Base-by-base conservation (phyloP, 2,113 vertebrate genomes). In the Chaenogobius annularis region DNA sequence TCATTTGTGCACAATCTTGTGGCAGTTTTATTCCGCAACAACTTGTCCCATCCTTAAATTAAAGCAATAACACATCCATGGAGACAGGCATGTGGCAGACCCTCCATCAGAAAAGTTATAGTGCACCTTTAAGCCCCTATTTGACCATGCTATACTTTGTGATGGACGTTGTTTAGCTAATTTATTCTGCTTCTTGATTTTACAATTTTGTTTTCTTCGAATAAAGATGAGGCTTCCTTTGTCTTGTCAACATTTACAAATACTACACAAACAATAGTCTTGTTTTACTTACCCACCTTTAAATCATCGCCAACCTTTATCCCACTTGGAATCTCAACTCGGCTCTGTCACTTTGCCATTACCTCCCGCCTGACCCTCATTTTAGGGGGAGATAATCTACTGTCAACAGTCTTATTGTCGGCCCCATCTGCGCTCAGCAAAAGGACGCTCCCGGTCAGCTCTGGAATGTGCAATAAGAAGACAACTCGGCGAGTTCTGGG, bases 391-490 rank as follows among this genome's bases (percentile, higher is more conserved):
- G n/a, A 64, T 69, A 73, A 52, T 68, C 14, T 66, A 35, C 78
- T 54, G 55, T 70, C 50, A 46, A 66, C 66, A 55, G 43, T 66
- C 61, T 78, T 68, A 68, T 66, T 66, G 71, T 74, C 68, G 17
- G 5, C 40, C 22, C 52, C 62, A 73, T 79, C 70, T 79, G 69
- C 1, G 63, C 69, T 52, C 40, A 5, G 66, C 59, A 48, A 61
- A 35, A 64, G 52, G 68, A 70, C 68, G 74, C 75, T 74, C 73
- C 63, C 35, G 50, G 70, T 73, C 50, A 69, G 47, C 61, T 44
- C 31, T 69, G 85, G 73, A 85, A 87, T 81, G 71, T 74, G 78
- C 72, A 76, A 55, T 79, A 80, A 72, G 43, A 80, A 70, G 43
- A 68, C 50, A 2, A 8, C 69, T 75, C 46, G 46, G 56, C 26